Base-by-base conservation (phyloP, 2,888 invertebrate genomes). In the Tineola bisselliella region DNA sequence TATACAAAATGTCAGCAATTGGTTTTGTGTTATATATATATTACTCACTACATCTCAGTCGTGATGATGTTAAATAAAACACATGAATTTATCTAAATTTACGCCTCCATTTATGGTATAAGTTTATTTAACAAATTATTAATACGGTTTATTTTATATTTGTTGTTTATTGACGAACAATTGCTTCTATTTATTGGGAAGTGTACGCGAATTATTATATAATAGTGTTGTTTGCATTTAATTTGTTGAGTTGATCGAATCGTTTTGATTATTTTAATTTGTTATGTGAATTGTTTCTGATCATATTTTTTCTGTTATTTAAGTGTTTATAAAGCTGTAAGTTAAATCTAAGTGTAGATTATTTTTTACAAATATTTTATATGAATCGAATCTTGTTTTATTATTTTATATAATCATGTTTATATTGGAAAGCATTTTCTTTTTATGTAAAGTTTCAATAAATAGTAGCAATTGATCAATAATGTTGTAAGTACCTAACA, bases 1-100 rank as follows among this genome's bases (percentile, higher is more conserved):
- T 87, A 87, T 87, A 86, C 86, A 87, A 74, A 65, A 38, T 62
- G 62, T 2, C 25, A 54, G 10, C 13, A 63, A 61, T 63, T 62
- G 63, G 60, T 62, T 54, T 62, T 61, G 63, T 63, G n/a, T 18
- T 6, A 54, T 17, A 54, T 54, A n/a, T n/a, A n/a, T n/a, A n/a
- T 18, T 25, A 18, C 11, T 54, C 54, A 54, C 15, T 52, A 52
- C n/a, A n/a, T n/a, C n/a, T n/a, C n/a, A n/a, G n/a, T n/a, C n/a
- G n/a, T n/a, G n/a, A n/a, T n/a, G n/a, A n/a, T n/a, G n/a, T n/a
- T n/a, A n/a, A n/a, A n/a, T n/a, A n/a, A n/a, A n/a, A n/a, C n/a
- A 17, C 25, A 10, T 54, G 54, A 54, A 54, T 54, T 54, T 54
- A 48, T 48, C 5, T 48, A 54, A 25, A 25, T 54, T 54, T 17